phyloP scores from a whole-genome alignment of 1,140 invertebrate species.

The Drosophila orena region DNA sequence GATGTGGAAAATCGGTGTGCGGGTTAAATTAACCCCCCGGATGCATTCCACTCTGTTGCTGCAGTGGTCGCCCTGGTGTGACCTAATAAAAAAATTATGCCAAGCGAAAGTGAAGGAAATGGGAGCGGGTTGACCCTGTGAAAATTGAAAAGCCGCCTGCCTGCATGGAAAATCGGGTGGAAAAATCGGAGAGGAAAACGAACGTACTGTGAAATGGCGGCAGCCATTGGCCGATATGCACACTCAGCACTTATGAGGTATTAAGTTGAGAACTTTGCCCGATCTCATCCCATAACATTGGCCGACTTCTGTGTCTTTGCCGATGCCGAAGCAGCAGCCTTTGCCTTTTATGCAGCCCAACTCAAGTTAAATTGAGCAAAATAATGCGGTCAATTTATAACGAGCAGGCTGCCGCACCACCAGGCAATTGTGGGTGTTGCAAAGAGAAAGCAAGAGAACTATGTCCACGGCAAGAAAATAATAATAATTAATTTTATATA shows the following conservation, averaged over 20 bases:
- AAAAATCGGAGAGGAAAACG: slow-evolving; percentile 22
- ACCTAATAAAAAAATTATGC: slow-evolving; percentile 81
- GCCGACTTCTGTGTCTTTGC: slow-evolving; percentile 21
- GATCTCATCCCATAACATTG: slow-evolving; percentile 12
- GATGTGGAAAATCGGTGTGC: neutral
- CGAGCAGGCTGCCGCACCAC: slow-evolving; percentile 44
- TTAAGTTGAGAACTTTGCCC: slow-evolving; percentile 78
- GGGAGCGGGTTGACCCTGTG: slow-evolving; percentile 29
- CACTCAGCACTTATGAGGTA: slow-evolving; percentile 75
- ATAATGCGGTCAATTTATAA: slow-evolving; percentile 84
- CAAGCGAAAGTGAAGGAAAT: slow-evolving; percentile 67
- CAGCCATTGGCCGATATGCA: slow-evolving; percentile 62
- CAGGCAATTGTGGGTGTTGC: slow-evolving; percentile 45
- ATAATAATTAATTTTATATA: neutral
- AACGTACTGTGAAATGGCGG: slow-evolving; percentile 32
- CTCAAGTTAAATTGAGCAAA: slow-evolving; percentile 80
- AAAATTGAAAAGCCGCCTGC: slow-evolving; percentile 48
- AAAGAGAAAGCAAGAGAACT: slow-evolving; percentile 1
- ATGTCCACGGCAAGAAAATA: slow-evolving; percentile 9
- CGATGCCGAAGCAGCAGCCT: neutral
- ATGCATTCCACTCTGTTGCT: slow-evolving; percentile 37
- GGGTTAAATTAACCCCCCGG: slow-evolving; percentile 1
- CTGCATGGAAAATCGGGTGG: neutral
- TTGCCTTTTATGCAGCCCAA: slow-evolving; percentile 5
- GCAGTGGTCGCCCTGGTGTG: slow-evolving; percentile 63